Base-by-base conservation (phyloP, 2,888 invertebrate species). In the Tipula vernalis region DNA sequence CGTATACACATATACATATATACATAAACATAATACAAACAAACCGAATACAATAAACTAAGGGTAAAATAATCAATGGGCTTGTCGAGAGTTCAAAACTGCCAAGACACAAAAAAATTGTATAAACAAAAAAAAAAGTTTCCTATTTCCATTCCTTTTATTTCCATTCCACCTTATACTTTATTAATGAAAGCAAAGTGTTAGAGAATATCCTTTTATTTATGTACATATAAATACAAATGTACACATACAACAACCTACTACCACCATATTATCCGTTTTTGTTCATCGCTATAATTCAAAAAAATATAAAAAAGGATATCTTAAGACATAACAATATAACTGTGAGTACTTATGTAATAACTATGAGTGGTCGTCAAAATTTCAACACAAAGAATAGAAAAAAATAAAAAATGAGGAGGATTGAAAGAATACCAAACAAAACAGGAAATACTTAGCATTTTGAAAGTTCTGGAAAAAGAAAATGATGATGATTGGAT, bases 361-460 rank as follows among this genome's bases (percentile, higher is more conserved):
- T 71, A 71, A 71, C 71, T 71, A 71, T 71, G 71, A 71, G 71
- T 71, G 71, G 71, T 71, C 71, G 71, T 71, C 71, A 71, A 71
- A 71, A 71, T 71, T 71, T 71, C 71, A 18, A 28, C 71, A 71
- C 71, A 71, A 71, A 71, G 71, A 71, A 12, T 8, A 71, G 3
- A 71, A 28, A 71, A 18, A 18, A 71, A 71, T 10, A 51, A 28
- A 28, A 28, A 28, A 28, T 18, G 57, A 28, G 28, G 3, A 71
- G 28, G 28, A 71, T 3, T 10, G 71, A 28, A 28, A 10, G 28
- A 28, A 71, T 71, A 71, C 71, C 18, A 18, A 18, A 71, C 71
- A 71, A 71, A 71, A 71, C 71, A 28, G 71, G 71, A 13, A 28
- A 15, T 28, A 71, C 71, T 71, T 71, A 71, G 28, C 28, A 18